phyloP scores from a whole-genome alignment of 2,797 vertebrate species.

The Lophotriccus pileatus region DNA sequence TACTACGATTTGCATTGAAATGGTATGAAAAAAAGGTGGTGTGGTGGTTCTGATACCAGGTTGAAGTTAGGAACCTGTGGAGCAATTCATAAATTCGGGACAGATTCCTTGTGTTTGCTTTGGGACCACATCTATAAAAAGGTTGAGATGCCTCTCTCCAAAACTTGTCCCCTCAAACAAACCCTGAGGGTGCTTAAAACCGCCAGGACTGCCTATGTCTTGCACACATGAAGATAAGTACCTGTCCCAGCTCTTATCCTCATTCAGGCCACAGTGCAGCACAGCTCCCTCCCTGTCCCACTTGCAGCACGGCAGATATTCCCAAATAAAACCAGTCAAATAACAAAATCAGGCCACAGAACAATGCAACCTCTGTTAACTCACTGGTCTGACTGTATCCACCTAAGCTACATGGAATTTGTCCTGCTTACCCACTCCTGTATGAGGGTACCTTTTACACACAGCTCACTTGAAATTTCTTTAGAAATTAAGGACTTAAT shows the following conservation, averaged over 20 bases:
- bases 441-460: not conserved
- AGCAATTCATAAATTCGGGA: not conserved
- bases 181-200: not conserved
- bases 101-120: not conserved
- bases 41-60: not conserved
- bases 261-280: not conserved
- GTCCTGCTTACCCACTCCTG: not conserved
- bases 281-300: not conserved
- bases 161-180: not conserved
- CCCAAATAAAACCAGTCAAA: not conserved
- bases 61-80: not conserved
- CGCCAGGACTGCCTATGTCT: not conserved
- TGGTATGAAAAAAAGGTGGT: not conserved
- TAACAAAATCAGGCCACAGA: not conserved
- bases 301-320: not conserved
- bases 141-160: not conserved
- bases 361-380: not conserved
- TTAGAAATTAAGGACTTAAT: not conserved
- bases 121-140: not conserved
- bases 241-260: not conserved
- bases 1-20: not conserved
- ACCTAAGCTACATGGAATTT: fast-evolving
- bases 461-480: not conserved
- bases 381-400: not conserved
- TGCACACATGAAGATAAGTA: not conserved